phyloP scores from a whole-genome alignment of 2,113 vertebrate species.

The Seriola aureovittata region DNA sequence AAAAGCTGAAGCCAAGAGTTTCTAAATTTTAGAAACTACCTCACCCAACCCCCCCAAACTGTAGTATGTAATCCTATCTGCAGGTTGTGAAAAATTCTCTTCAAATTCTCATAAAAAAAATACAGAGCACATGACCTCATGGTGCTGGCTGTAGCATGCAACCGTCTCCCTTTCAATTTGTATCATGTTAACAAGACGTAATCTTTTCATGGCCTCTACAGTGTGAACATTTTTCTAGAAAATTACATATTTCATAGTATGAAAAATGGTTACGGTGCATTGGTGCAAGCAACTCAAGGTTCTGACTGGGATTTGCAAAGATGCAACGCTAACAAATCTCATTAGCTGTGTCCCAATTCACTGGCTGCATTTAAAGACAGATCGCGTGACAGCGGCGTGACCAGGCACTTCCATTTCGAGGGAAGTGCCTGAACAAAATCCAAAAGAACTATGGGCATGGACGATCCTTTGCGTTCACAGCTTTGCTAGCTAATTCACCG shows the following conservation, averaged over 20 bases:
- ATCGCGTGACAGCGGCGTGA: too few relatives aligned
- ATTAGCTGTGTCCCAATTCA: too few relatives aligned
- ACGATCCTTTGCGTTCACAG: too few relatives aligned
- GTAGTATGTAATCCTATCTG: background rate
- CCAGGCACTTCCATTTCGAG: too few relatives aligned
- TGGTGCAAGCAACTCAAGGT: background rate
- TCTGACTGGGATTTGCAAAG: background rate
- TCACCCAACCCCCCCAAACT: background rate
- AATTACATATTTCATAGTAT: background rate
- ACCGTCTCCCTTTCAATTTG: background rate
- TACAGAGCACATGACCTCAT: background rate
- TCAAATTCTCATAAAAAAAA: background rate
- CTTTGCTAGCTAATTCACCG: background rate
- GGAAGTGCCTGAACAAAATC: background rate
- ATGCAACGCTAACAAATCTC: background rate
- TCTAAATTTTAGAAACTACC: background rate
- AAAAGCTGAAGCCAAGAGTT: background rate
- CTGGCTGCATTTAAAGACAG: too few relatives aligned
- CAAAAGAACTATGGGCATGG: too few relatives aligned
- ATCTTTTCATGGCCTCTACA: background rate
- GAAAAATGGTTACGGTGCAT: background rate
- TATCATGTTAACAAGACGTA: background rate
- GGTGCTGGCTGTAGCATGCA: too few relatives aligned
- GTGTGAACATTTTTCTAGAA: background rate
- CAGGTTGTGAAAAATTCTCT: background rate